Conservation (phyloP, 2,888 invertebrate genomes). For the Acronicta alni region DNA sequence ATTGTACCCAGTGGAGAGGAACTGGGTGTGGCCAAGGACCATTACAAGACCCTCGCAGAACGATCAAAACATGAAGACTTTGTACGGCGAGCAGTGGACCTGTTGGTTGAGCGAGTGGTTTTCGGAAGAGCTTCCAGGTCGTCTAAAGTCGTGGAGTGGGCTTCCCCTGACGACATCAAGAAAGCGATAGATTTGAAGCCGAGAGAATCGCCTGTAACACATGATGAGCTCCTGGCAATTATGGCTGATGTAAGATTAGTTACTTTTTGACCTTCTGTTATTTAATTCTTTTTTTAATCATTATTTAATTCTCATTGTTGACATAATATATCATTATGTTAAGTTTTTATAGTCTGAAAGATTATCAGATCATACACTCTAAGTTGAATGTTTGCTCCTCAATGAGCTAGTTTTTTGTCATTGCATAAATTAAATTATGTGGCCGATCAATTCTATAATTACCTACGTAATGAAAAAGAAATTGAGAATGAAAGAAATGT, state of each 20-base stretch:
- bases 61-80: slow-evolving; percentile 92
- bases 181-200: slow-evolving; percentile 91
- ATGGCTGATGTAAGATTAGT: slow-evolving; percentile 91
- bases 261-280: background rate
- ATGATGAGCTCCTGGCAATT: slow-evolving; percentile 91
- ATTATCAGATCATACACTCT: no score
- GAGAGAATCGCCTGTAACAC: slow-evolving; percentile 88
- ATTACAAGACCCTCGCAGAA: slow-evolving; percentile 90
- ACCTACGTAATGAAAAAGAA: no score
- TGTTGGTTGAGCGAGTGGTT: slow-evolving; percentile 93
- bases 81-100: slow-evolving; percentile 91
- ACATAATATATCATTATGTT: background rate
- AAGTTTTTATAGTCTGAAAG: no score
- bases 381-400: no score
- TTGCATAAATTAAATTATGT: no score
- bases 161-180: slow-evolving; percentile 92
- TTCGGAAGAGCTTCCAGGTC: slow-evolving; percentile 92
- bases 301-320: background rate
- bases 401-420: no score
- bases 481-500: no score
- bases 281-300: background rate
- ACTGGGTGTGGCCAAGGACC: slow-evolving; percentile 67
- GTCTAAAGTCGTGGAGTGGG: slow-evolving; percentile 94
- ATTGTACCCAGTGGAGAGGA: slow-evolving; percentile 76
- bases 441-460: no score